Evolutionary conservation across 2,113 vertebrate genomes (phyloP), one percentile per base, ranked within the genome.

Genomic region (Tachysurus fulvidraco): DNA sequence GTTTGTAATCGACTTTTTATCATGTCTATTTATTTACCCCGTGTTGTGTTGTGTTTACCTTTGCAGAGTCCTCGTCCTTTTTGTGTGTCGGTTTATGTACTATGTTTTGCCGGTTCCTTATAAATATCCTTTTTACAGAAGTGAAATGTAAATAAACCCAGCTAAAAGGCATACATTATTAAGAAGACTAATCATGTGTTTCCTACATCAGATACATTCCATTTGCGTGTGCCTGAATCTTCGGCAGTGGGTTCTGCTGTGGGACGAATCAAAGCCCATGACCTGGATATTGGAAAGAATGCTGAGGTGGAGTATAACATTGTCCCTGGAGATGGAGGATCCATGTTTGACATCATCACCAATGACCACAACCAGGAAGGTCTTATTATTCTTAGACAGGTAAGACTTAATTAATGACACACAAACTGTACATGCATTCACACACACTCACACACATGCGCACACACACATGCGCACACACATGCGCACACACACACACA

Each of bases 251-350:
- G 97, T 2, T 97, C 97, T 13, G 94, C 96, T 3, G 96, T 99
- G 81, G 98, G 98, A 64, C 95, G 96, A 87, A 99, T 99, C 92
- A 96, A 97, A 94, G 98, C 98, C 54, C 97, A 99, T 46, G 98
- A 99, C 86, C 94, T 98, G 83, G 98, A 99, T 93, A 96, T 95
- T 85, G 98, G 98, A 81, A 95, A 93, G 87, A 99, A 99, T 81
- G 98, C 98, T 0, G 96, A 98, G 92, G 98, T 99, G 44, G 97
- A 97, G 85, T 99, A 99, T 91, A 99, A 93, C 88, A 98, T 99
- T 36, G 97, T 99, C 84, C 98, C 98, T 52, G 98, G 98, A 36
- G 98, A 99, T 81, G 98, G 97, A 44, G 97, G 98, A 14, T 95
- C 96, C 90, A 95, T 98, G 90, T 99, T 99, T 94, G 98, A 99